Base-by-base conservation (phyloP, 1,140 invertebrate species). In the Tachypleus tridentatus region DNA sequence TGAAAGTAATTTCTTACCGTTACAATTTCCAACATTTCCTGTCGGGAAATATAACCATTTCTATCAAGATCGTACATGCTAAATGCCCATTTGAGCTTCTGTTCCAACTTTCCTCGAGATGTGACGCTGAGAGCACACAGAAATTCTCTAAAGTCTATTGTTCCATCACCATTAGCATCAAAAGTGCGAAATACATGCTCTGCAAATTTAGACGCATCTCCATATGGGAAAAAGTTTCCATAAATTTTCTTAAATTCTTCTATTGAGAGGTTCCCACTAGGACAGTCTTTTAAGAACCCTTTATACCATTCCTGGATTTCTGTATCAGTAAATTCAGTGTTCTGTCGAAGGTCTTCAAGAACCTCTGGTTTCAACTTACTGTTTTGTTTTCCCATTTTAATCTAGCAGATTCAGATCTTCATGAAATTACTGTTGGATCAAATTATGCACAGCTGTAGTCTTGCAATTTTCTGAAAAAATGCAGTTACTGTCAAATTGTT, bases 251-350 rank as follows among this genome's bases (percentile, higher is more conserved):
- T 97, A 76, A 98, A 98, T 77, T 98, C 95, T 73, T 97, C 93
- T 57, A 97, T 92, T 62, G 91, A 93, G 58, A 98, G 80, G 76
- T 97, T 89, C 57, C 94, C 95, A 75, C 88, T 94, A 4, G 94
- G 95, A 77, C 94, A 98, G 78, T 98, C 94, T 78, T 98, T 98
- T 60, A 97, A 76, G 78, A 98, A 98, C 51, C 93, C 94, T 83
- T 97, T 97, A 80, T 98, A 97, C 95, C 95, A 98, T 82, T 97
- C 94, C 77, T 97, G 93, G 73, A 98, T 95, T 81, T 98, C 95
- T 11, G 92, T 90, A 79, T 97, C 93, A 87, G 91, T 88, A 79
- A 98, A 98, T 81, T 97, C 93, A 29, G 95, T 98, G 75, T 95
- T 95, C 76, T 92, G 87, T 75, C 90, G 88, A 60, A 97, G 83